Evolutionary conservation across 2,113 vertebrate genomes (phyloP), one percentile per base, ranked within the genome.

Genomic region (Myotis lucifugus): DNA sequence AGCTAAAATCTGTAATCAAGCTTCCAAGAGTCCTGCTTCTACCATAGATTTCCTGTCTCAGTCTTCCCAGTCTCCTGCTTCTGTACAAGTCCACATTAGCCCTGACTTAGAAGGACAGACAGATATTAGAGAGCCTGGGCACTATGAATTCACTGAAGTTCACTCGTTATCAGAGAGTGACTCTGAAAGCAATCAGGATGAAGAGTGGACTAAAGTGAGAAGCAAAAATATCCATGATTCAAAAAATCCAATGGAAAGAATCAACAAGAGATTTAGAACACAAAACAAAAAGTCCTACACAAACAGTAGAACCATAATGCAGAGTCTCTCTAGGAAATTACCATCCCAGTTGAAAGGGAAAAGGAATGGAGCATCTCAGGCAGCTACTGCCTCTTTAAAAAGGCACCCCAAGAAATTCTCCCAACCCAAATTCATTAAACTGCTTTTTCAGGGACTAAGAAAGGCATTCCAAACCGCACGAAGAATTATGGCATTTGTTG

Each of bases 361-460:
- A 59, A 92, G 13, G 25, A 76, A 21, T 72, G 25, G 9, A 61
- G 27, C 15, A 34, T 5, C 67, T 85, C 95, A 72, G 29, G 81
- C 54, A 74, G 90, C 21, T 10, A 46, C 40, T 15, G 61, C 52
- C 77, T 88, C 93, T 83, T 92, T 66, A 34, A 93, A 72, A 82
- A 96, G 78, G 73, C 94, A 72, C 54, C 29, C 83, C 81, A 96
- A 95, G 85, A 95, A 92, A 93, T 61, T 73, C 46, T 90, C 88
- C 64, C 93, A 89, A 82, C 78, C 88, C 56, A 95, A 66, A 64
- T 89, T 96, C 42, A 83, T 95, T 66, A 85, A 95, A 21, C 13
- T 90, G 73, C 64, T 97, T 83, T 92, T 93, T 70, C 92, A 94
- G 19, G 56, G 85, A 72, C 56, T 97, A 79, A 94, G 78, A 73